Base-by-base conservation (phyloP, 2,113 vertebrate species). In the Anhinga anhinga region DNA sequence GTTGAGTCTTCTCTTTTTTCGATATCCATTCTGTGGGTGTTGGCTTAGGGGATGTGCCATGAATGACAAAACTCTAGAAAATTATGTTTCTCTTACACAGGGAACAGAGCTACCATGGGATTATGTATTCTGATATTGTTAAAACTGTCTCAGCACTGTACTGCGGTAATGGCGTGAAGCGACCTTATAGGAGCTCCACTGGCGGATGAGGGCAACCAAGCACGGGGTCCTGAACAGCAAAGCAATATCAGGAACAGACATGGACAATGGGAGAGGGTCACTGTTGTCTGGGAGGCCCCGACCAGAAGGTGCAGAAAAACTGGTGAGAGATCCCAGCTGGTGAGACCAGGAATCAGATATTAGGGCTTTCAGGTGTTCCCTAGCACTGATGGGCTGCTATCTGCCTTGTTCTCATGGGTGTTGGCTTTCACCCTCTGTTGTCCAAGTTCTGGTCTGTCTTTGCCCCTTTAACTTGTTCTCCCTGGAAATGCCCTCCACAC, bases 201-300 rank as follows among this genome's bases (percentile, higher is more conserved):
- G 36, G 13, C 27, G 29, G 18, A 25, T 34, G 16, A 45, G 11
- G 40, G 15, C 18, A 69, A 55, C 44, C 4, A 61, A n/a, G 11
- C 11, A 34, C 5, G 58, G 45, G 32, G 5, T 59, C 21, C 45
- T 27, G 62, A 76, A n/a, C n/a, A n/a, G 11, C 53, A 61, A 74
- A 59, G 11, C 0, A 0, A 21, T 18, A 15, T 34, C 15, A 69
- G 55, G 12, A 79, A 42, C 2, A 4, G 40, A 3, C 5, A 5
- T 23, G 71, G 70, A 12, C 15, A 23, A 13, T n/a, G 14, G 50
- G 7, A 59, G 59, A 49, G 40, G 32, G 18, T 32, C 23, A n/a
- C 21, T 58, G 55, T 27, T 91, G 15, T 11, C 53, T 79, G 34
- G 55, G 29, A 82, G 20, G 15, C 14, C 5, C 22, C 0, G 1